Conservation (phyloP, 2,797 vertebrate genomes). For the Lagodon rhomboides region DNA sequence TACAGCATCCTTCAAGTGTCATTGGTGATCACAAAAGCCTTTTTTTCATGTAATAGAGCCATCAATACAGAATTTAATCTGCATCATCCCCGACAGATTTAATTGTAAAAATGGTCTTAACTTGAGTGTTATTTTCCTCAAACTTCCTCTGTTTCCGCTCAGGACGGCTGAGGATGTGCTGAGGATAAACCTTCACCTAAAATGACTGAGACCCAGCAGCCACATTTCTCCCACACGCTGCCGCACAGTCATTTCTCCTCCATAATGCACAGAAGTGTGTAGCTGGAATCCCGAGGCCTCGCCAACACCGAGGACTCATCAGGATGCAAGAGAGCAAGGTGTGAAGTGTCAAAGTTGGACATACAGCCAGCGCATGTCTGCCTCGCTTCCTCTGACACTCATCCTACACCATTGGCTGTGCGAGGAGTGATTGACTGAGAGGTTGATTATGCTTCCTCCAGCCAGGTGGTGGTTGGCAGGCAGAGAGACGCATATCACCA, state of each 20-base stretch:
- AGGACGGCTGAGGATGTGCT: constrained; percentile 27
- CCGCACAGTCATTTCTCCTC: constrained; percentile 35
- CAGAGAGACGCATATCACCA: constrained; percentile 74
- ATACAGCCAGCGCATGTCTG: constrained; percentile 66
- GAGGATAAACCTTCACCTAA: constrained; percentile 29
- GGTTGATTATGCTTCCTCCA: constrained; percentile 74
- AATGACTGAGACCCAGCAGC: constrained; percentile 38
- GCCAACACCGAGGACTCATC: constrained; percentile 59
- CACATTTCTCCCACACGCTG: constrained; percentile 41
- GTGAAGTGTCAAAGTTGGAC: constrained; percentile 77
- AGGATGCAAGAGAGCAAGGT: constrained; percentile 68
- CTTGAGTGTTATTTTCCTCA: constrained; percentile 30
- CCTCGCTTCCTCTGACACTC: constrained; percentile 73
- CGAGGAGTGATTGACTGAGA: constrained; percentile 77
- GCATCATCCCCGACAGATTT: not conserved
- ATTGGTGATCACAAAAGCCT: constrained; percentile 4
- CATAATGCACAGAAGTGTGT: constrained; percentile 29
- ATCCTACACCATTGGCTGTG: constrained; percentile 68
- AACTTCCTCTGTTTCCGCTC: constrained; percentile 25
- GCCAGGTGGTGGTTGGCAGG: constrained; percentile 84
- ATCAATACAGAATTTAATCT: not conserved
- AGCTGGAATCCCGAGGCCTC: constrained; percentile 50
- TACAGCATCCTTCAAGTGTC: not conserved
- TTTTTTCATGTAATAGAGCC: constrained; percentile 1
- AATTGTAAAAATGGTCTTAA: constrained; percentile 8